Conservation (phyloP, 1,140 invertebrate species). For the Pseudomyrmex sp. region DNA sequence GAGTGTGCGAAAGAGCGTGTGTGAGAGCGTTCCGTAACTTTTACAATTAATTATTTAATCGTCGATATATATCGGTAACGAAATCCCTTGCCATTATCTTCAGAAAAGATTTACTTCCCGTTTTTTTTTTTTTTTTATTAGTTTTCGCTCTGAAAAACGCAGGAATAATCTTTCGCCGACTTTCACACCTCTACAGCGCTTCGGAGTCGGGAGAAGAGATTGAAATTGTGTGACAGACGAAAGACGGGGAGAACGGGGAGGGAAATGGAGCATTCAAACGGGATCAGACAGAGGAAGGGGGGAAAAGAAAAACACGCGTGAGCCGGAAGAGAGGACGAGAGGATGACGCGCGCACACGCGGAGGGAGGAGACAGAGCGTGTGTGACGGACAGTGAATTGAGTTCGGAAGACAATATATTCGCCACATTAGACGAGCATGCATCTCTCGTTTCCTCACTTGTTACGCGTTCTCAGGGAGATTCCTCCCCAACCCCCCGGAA, state of each 20-base stretch:
- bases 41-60: neutral
- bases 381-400: conserved; percentile 47
- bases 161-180: neutral
- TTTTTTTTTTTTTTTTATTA: too few species aligned
- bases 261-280: conserved; percentile 37
- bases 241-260: neutral
- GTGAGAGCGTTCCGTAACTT: neutral
- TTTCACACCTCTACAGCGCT: conserved; percentile 34
- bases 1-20: neutral
- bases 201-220: conserved; percentile 17
- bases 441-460: conserved; percentile 53
- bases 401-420: conserved; percentile 58
- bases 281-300: too few species aligned
- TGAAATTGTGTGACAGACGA: neutral
- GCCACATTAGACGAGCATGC: conserved; percentile 63
- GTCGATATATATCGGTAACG: too few species aligned
- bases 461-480: conserved; percentile 8
- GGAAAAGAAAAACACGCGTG: conserved; percentile 23
- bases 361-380: neutral
- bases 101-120: too few species aligned
- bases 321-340: conserved; percentile 19
- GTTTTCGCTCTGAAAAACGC: too few species aligned
- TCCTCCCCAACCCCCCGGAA: neutral
- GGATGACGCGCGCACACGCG: conserved; percentile 21
- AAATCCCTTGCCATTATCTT: too few species aligned